phyloP scores from a whole-genome alignment of 2,113 vertebrate genomes.

The Cryptomyrus ogoouensis region DNA sequence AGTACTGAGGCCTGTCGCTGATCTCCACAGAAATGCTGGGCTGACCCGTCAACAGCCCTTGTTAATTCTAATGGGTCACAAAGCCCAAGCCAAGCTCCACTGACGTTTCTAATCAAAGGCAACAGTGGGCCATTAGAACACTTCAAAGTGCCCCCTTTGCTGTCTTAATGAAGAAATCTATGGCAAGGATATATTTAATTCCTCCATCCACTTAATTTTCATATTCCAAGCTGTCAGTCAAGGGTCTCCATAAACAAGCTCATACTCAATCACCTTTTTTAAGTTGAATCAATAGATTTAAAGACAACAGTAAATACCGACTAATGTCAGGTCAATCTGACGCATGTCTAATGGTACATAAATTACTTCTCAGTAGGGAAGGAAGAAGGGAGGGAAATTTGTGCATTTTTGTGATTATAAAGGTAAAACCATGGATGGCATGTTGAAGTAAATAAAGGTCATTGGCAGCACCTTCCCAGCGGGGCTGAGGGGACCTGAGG shows the following conservation, averaged over 20 bases:
- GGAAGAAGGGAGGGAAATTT: background rate
- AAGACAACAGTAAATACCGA: constrained; percentile 43
- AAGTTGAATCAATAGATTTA: constrained; percentile 48
- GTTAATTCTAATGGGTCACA: constrained; percentile 64
- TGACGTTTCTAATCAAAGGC: constrained; percentile 62
- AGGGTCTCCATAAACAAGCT: constrained; percentile 49
- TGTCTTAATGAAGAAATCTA: constrained; percentile 44
- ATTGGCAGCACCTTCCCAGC: background rate
- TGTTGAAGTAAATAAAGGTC: background rate
- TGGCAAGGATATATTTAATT: constrained; percentile 51
- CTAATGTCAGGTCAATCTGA: constrained; percentile 73
- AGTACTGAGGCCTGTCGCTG: constrained; percentile 28
- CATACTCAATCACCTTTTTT: constrained; percentile 49
- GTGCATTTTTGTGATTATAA: background rate
- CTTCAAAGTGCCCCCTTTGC: constrained; percentile 58
- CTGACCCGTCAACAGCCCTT: constrained; percentile 56
- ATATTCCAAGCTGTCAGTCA: constrained; percentile 47
- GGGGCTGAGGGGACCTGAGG: background rate
- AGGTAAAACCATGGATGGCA: background rate
- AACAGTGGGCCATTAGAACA: constrained; percentile 44
- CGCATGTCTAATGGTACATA: constrained; percentile 70
- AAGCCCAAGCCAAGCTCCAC: constrained; percentile 50
- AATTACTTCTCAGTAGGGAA: constrained; percentile 53
- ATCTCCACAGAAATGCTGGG: constrained; percentile 19
- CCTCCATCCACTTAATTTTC: constrained; percentile 42